Conservation (phyloP, 1,140 invertebrate genomes). For the Apis cerana region DNA sequence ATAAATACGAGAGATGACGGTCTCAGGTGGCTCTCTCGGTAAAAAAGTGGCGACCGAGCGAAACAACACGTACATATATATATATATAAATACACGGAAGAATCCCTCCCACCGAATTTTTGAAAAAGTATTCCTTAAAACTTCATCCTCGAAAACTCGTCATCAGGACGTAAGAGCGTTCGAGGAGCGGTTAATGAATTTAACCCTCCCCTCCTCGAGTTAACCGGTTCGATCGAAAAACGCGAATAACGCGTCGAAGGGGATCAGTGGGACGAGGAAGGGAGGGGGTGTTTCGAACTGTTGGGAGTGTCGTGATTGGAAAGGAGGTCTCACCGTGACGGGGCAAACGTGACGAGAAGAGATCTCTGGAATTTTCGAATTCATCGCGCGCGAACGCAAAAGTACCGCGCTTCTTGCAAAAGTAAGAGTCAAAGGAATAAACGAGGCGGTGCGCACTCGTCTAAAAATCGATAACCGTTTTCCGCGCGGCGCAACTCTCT, state of each 20-base stretch:
- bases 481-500: background rate
- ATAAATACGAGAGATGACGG: conserved; percentile 39
- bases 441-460: background rate
- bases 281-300: background rate
- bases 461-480: conserved; percentile 41
- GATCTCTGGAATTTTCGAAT: no score
- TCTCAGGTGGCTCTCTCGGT: background rate
- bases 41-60: background rate
- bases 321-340: background rate
- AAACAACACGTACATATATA: no score
- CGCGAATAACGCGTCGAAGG: background rate
- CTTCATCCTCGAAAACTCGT: no score
- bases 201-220: background rate
- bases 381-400: no score
- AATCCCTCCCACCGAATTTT: background rate
- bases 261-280: background rate
- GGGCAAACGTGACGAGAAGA: background rate
- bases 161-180: no score
- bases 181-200: background rate
- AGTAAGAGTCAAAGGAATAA: conserved; percentile 2
- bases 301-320: background rate
- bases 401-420: background rate
- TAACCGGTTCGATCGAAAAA: background rate
- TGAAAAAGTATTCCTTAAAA: no score
- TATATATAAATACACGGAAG: conserved; percentile 2